Percentiles rank a stretch among this genome's conserved stretches.
These are phyloP conservation scores for Rutpela maculata DNA, from an alignment of 2,888 invertebrate genomes.

Conservation along the genomic window DNA sequence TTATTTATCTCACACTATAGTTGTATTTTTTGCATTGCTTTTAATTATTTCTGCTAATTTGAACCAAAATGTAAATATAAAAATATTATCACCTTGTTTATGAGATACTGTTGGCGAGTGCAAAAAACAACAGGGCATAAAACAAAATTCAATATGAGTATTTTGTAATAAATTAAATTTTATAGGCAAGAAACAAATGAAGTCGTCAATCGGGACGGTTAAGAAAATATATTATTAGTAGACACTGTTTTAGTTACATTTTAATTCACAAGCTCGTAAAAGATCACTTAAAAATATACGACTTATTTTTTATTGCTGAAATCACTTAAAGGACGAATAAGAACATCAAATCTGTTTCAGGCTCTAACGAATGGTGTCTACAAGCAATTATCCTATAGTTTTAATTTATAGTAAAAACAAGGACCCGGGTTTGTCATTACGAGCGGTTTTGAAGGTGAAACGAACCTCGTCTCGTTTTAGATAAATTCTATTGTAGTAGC, in stretches of 20 bases:
- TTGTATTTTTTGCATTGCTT: too few species aligned
- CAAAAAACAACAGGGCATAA: slow-evolving; percentile 44
- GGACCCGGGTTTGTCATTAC: not conserved
- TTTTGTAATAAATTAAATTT: slow-evolving; percentile 60
- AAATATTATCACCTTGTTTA: slow-evolving; percentile 15
- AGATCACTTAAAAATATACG: slow-evolving; percentile 40
- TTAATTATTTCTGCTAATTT: too few species aligned
- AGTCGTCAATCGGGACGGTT: slow-evolving; percentile 51
- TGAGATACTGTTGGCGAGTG: slow-evolving; percentile 6
- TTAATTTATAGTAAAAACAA: slow-evolving; percentile 1
- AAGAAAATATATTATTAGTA: slow-evolving; percentile 34
- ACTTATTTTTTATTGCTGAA: slow-evolving; percentile 36
- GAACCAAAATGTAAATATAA: not conserved
- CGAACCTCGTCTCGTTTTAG: not conserved
- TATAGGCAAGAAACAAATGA: slow-evolving; percentile 57
- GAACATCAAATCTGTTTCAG: slow-evolving; percentile 13
- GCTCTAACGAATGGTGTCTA: not conserved
- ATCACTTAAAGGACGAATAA: slow-evolving; percentile 23
- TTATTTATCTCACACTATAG: too few species aligned
- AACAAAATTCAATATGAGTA: slow-evolving; percentile 57
- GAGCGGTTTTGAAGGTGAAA: not conserved
- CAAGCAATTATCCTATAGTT: not conserved
- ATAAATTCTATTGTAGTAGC: too few species aligned
- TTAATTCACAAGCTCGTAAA: slow-evolving; percentile 45
- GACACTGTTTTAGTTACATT: slow-evolving; percentile 50